Evolutionary conservation across 2,113 vertebrate species (phyloP), one percentile per base, ranked within the genome.

Genomic region (Heterochromis multidens): DNA sequence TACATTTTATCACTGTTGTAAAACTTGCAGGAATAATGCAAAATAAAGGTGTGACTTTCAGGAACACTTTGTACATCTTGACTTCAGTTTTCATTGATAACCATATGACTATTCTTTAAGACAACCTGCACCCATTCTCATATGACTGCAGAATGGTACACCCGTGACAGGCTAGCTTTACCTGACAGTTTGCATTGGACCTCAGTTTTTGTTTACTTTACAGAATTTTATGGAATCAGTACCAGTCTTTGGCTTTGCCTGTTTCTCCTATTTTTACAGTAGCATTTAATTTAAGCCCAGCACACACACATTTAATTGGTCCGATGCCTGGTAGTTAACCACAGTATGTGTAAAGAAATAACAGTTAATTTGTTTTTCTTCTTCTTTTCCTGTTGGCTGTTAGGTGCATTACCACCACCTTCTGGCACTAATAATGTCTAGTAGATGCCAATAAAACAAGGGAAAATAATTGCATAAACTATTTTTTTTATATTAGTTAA

Each of bases 141-240:
- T 21, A 54, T 9, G 17, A 52, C 49, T 52, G 49, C 6, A 17
- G 1, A 40, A 35, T 67, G 35, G 7, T 14, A 43, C 1, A 43
- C 13, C 33, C 5, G 35, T 40, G 62, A 67, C 40, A 3, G 10
- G 7, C 37, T 67, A 25, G 63, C 63, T 3, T 67, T 43, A 43
- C 63, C 63, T 43, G 63, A 43, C 63, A 27, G 37, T 27, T 43
- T 6, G 13, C 40, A 40, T n/a, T 40, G 35, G 40, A 65, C 12
- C 37, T 40, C 12, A 65, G 10, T 35, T 62, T 43, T 0, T 1
- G 1, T 0, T 13, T 11, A n/a, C 10, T n/a, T 23, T 0, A 1
- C 62, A 43, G n/a, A 43, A 25, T 21, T 40, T 65, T 65, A 65
- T 65, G 7, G 0, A 65, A 37, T 63, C 35, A 63, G 19, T 63